Conservation (phyloP, 2,797 vertebrate species). For the Sebastes trivittatus region DNA sequence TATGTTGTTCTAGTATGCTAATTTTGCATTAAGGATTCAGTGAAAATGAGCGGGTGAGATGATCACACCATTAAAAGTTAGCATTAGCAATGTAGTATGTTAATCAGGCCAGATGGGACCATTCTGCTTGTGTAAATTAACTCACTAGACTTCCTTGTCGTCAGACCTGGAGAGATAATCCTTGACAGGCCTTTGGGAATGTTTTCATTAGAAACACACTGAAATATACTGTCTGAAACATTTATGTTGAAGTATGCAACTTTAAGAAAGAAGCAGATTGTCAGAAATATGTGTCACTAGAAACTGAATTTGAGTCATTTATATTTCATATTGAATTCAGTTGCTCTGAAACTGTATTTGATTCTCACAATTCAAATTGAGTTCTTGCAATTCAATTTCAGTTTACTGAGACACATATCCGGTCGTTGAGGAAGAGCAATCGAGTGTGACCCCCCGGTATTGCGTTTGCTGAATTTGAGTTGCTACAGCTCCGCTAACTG, state of each 20-base stretch:
- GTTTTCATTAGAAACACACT: slow-evolving; percentile 15
- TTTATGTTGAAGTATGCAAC: background rate
- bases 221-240: background rate
- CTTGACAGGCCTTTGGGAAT: slow-evolving; percentile 42
- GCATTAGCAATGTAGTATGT: slow-evolving; percentile 74
- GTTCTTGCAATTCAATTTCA: background rate
- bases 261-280: background rate
- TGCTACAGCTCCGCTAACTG: background rate
- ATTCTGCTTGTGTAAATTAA: slow-evolving; percentile 72
- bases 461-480: background rate
- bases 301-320: background rate
- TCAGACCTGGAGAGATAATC: slow-evolving; percentile 49
- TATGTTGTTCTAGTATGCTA: slow-evolving; percentile 79
- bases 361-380: background rate
- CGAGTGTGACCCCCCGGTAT: background rate
- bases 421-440: background rate
- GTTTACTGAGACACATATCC: background rate
- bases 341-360: background rate
- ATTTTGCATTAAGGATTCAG: slow-evolving; percentile 76
- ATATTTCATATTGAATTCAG: background rate
- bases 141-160: slow-evolving; percentile 45
- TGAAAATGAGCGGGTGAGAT: slow-evolving; percentile 74
- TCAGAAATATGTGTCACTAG: background rate
- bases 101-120: slow-evolving; percentile 79
- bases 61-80: slow-evolving; percentile 81